These are phyloP conservation scores for Tribolium freemani DNA, from an alignment of 2,888 invertebrate species.

Conservation along the genomic window DNA sequence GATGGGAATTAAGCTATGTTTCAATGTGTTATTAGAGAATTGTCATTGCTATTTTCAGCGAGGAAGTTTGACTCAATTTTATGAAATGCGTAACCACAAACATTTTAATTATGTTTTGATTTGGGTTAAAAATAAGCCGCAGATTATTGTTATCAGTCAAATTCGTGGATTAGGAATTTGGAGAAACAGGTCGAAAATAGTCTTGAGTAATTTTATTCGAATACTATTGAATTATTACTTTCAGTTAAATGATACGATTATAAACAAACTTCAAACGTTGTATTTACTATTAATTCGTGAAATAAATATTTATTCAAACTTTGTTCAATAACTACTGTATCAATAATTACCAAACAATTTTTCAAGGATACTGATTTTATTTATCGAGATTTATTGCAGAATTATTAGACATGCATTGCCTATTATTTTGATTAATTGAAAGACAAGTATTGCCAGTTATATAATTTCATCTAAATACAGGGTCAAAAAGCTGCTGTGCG, in stretches of 20 bases:
- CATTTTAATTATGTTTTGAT: background rate
- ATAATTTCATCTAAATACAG: too few species aligned
- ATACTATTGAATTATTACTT: too few species aligned
- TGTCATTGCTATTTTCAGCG: background rate
- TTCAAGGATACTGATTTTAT: background rate
- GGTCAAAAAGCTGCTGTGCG: too few species aligned
- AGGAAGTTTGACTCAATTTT: background rate
- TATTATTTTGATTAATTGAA: too few species aligned
- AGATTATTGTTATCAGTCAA: background rate
- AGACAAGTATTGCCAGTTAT: too few species aligned
- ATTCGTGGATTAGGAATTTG: background rate
- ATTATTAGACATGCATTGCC: too few species aligned
- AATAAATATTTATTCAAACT: background rate
- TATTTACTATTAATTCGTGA: background rate
- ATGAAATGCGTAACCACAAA: background rate
- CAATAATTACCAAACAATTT: background rate
- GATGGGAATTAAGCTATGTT: background rate
- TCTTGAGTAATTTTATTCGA: background rate
- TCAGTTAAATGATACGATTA: background rate
- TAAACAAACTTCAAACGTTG: background rate
- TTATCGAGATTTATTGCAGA: too few species aligned
- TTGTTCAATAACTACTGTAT: background rate
- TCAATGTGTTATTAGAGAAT: background rate
- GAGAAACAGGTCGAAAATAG: background rate
- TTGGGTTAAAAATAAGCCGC: background rate